A percentile compares a stretch with the other conserved stretches of the same genome.
These are phyloP conservation scores for Onthophagus taurus DNA, from an alignment of 1,140 invertebrate genomes.

Conservation along the genomic window DNA sequence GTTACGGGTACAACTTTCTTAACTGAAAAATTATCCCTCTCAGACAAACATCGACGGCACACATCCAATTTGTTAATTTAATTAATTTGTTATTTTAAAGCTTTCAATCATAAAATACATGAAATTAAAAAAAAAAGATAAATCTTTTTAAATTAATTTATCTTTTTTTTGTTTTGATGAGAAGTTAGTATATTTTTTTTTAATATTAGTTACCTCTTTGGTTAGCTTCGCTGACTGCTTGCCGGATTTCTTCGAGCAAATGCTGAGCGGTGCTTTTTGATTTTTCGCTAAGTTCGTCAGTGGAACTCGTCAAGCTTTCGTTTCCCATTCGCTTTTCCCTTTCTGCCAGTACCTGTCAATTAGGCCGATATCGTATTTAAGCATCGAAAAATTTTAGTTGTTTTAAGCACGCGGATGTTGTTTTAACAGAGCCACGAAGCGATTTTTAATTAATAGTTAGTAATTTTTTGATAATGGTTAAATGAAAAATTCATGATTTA, in stretches of 20 bases:
- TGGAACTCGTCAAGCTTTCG: conserved; percentile 51
- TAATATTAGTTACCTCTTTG: conserved; percentile 53
- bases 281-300: conserved; percentile 54
- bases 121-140: conserved; percentile 3
- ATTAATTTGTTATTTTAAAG: neutral
- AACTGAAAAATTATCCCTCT: conserved; percentile 34
- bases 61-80: conserved; percentile 2
- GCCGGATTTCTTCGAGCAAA: conserved; percentile 70
- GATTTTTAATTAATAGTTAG: too few relatives aligned
- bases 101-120: neutral
- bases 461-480: too few relatives aligned
- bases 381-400: neutral
- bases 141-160: too few relatives aligned
- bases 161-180: too few relatives aligned
- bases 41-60: conserved; percentile 7
- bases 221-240: conserved; percentile 74
- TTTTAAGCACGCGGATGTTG: too few relatives aligned
- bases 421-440: too few relatives aligned
- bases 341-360: conserved; percentile 34
- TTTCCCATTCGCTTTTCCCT: conserved; percentile 39
- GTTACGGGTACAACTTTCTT: conserved; percentile 52
- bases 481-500: too few relatives aligned
- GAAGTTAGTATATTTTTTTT: too few relatives aligned
- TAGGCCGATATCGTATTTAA: too few relatives aligned
- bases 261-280: conserved; percentile 56